A percentile compares a stretch with the other conserved stretches of the same genome.
Conservation (phyloP, 1,140 invertebrate species). For the Nixonia krombeini region DNA sequence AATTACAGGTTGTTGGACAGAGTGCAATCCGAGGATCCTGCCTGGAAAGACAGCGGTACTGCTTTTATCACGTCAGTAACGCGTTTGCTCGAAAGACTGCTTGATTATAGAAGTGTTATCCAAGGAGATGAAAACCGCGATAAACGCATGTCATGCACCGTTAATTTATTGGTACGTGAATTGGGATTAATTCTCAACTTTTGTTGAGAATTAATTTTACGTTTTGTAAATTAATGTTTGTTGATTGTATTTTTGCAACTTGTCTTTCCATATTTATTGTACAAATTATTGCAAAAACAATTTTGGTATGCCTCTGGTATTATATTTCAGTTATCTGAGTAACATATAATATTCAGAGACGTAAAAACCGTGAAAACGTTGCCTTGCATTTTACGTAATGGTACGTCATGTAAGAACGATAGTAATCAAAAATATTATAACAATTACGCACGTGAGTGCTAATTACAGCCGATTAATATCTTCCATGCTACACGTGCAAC, state of each 20-base stretch:
- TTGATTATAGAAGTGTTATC: conserved; percentile 94
- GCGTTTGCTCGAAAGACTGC: conserved; percentile 85
- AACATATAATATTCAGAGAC: too few species aligned
- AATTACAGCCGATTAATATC: conserved; percentile 51
- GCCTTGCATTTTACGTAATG: too few species aligned
- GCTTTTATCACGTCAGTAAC: conserved; percentile 94
- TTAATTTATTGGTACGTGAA: conserved; percentile 88
- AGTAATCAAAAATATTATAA: conserved; percentile 1
- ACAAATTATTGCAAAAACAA: too few species aligned
- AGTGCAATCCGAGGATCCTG: conserved; percentile 86
- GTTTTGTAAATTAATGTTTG: too few species aligned
- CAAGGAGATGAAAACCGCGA: conserved; percentile 93
- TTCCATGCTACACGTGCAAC: conserved; percentile 29
- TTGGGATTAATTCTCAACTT: background rate
- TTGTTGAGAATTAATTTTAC: background rate
- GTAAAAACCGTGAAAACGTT: too few species aligned
- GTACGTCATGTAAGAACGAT: too few species aligned
- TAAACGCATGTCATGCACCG: conserved; percentile 97
- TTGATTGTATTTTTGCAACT: too few species aligned
- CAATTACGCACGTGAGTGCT: conserved; percentile 20
- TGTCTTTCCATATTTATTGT: too few species aligned
- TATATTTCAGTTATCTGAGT: too few species aligned
- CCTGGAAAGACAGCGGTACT: conserved; percentile 91
- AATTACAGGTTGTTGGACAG: conserved; percentile 85
- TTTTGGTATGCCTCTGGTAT: too few species aligned